Percentiles rank a stretch among this genome's conserved stretches.
These are phyloP conservation scores for Zaprionus inermis DNA, from an alignment of 1,140 invertebrate genomes.

Conservation along the genomic window DNA sequence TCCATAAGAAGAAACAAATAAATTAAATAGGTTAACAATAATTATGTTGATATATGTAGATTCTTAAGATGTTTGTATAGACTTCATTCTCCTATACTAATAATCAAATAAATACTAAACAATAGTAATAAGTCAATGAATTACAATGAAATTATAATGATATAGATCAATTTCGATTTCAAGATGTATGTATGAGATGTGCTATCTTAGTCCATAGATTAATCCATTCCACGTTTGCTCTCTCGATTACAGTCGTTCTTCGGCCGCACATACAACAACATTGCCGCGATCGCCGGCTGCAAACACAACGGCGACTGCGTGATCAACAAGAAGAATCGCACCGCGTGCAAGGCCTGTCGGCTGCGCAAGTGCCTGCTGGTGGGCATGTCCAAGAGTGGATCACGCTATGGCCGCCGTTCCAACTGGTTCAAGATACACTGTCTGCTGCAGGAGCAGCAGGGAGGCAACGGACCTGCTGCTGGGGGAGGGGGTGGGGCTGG, in stretches of 20 bases:
- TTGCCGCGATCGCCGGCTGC: constrained; percentile 94
- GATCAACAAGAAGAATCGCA: constrained; percentile 98
- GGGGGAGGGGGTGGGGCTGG: constrained; percentile 29
- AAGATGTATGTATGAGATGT: too few species aligned
- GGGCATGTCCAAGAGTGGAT: constrained; percentile 98
- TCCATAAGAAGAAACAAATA: too few species aligned
- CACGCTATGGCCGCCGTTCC: constrained; percentile 94
- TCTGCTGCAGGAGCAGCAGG: constrained; percentile 90
- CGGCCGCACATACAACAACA: constrained; percentile 97
- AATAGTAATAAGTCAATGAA: too few species aligned
- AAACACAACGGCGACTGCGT: constrained; percentile 97
- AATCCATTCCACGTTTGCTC: background rate
- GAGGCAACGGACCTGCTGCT: constrained; percentile 6
- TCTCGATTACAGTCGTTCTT: constrained; percentile 95
- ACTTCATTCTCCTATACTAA: too few species aligned
- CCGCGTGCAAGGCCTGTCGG: constrained; percentile 97
- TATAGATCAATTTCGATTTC: too few species aligned
- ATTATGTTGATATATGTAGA: too few species aligned
- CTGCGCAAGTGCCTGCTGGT: constrained; percentile 96
- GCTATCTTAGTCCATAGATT: too few species aligned
- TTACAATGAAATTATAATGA: too few species aligned
- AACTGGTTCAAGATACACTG: constrained; percentile 98
- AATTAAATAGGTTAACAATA: too few species aligned
- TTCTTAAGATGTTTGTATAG: too few species aligned
- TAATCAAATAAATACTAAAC: too few species aligned